phyloP scores from a whole-genome alignment of 2,797 vertebrate species.

The Denticeps clupeoides region DNA sequence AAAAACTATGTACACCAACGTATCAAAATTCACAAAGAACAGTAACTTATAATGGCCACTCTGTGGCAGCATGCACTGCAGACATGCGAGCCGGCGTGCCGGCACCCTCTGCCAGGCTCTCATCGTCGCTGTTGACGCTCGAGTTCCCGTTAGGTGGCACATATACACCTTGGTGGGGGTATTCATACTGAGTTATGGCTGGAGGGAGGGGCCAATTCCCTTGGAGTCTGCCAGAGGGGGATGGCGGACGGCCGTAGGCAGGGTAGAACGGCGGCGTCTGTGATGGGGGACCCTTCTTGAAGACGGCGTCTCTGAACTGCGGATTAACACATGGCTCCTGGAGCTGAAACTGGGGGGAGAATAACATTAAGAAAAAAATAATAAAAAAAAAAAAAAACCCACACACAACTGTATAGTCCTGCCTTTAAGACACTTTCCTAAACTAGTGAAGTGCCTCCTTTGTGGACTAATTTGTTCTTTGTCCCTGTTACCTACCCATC shows the following conservation, averaged over 20 bases:
- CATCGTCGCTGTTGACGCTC: slow-evolving; percentile 22
- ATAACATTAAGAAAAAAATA: neutral
- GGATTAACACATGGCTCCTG: slow-evolving; percentile 42
- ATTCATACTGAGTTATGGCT: slow-evolving; percentile 37
- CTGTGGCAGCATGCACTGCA: slow-evolving; percentile 14
- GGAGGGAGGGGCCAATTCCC: slow-evolving; percentile 39
- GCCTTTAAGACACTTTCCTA: slow-evolving; percentile 47
- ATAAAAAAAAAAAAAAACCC: neutral
- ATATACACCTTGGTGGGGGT: slow-evolving; percentile 32
- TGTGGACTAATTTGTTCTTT: slow-evolving; percentile 34
- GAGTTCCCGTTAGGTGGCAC: slow-evolving; percentile 1
- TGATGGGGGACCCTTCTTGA: slow-evolving; percentile 36
- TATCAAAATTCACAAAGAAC: slow-evolving; percentile 19
- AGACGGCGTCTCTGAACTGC: slow-evolving; percentile 36
- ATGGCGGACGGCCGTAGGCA: slow-evolving; percentile 32
- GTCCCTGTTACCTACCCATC: slow-evolving; percentile 27
- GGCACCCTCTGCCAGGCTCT: neutral
- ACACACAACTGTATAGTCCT: slow-evolving; percentile 4
- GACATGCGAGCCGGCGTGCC: slow-evolving; percentile 14
- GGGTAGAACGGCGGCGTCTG: slow-evolving; percentile 45
- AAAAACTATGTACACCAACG: slow-evolving; percentile 16
- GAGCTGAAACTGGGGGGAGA: slow-evolving; percentile 36
- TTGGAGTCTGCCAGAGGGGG: slow-evolving; percentile 23
- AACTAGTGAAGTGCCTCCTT: slow-evolving; percentile 38
- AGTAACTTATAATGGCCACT: slow-evolving; percentile 29